phyloP scores from a whole-genome alignment of 2,888 invertebrate species.

The Trypoxylon attenuatum region DNA sequence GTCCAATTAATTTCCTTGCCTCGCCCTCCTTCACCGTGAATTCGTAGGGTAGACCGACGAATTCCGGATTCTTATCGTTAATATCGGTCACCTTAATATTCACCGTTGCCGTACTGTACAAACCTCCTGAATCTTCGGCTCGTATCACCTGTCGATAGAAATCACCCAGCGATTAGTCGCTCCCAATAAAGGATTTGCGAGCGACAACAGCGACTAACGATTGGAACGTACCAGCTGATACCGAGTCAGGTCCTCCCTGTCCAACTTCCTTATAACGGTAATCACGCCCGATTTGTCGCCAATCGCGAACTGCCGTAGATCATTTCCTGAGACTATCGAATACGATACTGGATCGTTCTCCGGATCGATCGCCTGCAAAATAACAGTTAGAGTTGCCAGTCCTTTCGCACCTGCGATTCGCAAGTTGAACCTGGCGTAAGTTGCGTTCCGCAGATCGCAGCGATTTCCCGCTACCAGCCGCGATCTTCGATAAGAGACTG shows the following conservation, averaged over 20 bases:
- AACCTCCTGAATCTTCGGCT: conserved; percentile 90
- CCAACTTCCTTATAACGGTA: conserved; percentile 88
- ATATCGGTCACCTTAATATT: conserved; percentile 93
- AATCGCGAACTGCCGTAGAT: conserved; percentile 90
- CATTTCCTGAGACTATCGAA: conserved; percentile 91
- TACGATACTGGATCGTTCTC: conserved; percentile 91
- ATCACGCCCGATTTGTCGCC: conserved; percentile 92
- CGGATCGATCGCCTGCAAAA: conserved; percentile 86
- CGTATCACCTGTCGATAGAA: conserved; percentile 78
- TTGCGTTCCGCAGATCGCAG: no score
- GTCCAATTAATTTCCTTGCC: conserved; percentile 78
- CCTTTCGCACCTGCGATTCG: not conserved
- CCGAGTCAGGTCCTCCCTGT: conserved; percentile 91
- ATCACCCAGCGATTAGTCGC: not conserved
- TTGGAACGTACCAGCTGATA: conserved; percentile 84
- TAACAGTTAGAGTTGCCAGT: not conserved
- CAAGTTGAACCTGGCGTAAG: no score
- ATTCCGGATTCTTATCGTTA: conserved; percentile 94
- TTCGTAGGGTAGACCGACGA: conserved; percentile 86
- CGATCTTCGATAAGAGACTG: not conserved
- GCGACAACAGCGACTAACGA: not conserved
- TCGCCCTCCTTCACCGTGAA: conserved; percentile 88
- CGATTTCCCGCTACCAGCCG: no score
- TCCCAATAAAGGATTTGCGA: not conserved
- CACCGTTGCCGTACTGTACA: conserved; percentile 88